A percentile compares a stretch with the other conserved stretches of the same genome.
Conservation (phyloP, 2,797 vertebrate species). For the Periophthalmus magnuspinnatus region DNA sequence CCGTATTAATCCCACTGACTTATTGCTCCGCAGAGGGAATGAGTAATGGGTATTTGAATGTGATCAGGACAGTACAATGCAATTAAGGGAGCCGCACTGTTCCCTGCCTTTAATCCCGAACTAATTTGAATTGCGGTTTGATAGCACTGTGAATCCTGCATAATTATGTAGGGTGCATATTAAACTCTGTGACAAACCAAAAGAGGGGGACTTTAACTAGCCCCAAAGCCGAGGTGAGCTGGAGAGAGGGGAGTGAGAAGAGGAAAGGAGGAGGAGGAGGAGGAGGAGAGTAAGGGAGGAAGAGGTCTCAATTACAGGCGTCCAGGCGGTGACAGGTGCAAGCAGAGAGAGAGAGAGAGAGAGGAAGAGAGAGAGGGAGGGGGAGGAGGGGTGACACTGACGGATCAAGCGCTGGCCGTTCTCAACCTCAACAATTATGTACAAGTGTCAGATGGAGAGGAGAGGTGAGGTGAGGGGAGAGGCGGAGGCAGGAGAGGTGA, state of each 20-base stretch:
- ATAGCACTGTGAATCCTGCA: conserved; percentile 99
- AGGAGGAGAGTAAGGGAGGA: not conserved
- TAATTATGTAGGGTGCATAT: conserved; percentile 99
- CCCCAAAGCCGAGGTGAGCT: conserved; percentile 75
- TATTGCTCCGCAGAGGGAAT: conserved; percentile 99
- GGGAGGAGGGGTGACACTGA: conserved; percentile 71
- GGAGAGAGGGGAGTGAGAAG: conserved; percentile 72
- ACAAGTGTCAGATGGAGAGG: conserved; percentile 70
- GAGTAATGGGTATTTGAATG: conserved; percentile 99
- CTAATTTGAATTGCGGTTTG: conserved; percentile 99
- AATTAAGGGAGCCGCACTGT: conserved; percentile 99
- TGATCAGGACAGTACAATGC: conserved; percentile 99
- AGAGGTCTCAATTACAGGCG: conserved; percentile 88
- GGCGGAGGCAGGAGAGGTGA: conserved; percentile 52
- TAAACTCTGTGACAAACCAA: conserved; percentile 99
- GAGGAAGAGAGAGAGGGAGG: conserved; percentile 48
- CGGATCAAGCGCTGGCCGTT: conserved; percentile 56
- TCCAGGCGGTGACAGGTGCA: conserved; percentile 75
- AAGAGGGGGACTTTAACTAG: conserved; percentile 95
- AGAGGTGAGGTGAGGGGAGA: conserved; percentile 65
- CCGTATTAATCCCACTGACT: conserved; percentile 99
- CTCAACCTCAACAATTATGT: conserved; percentile 70
- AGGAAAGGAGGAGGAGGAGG: too few species aligned
- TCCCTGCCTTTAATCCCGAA: conserved; percentile 99
- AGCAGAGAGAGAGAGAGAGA: conserved; percentile 42